Evolutionary conservation across 2,113 vertebrate genomes (phyloP), one percentile per base, ranked within the genome.

Genomic region (Tinamus guttatus): DNA sequence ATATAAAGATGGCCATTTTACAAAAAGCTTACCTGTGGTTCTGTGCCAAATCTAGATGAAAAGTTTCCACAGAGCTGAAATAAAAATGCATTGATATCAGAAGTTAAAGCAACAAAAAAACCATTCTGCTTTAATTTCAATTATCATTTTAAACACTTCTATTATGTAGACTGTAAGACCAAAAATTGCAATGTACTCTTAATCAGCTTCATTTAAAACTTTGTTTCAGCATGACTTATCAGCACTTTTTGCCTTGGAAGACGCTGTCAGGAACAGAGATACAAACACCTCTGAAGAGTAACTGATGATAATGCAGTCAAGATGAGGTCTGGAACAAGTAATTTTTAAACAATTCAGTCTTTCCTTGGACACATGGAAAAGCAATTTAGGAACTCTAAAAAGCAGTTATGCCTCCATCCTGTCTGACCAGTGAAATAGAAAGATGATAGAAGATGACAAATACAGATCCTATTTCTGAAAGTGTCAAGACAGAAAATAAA

Each of bases 1-100:
- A 47, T 6, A 32, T 24, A 81, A 90, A 87, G 16, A 70, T 5
- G 49, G 68, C 10, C 18, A 80, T 14, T 83, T 47, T 34, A 38
- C 36, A 67, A 14, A 65, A 94, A 92, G 40, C 96, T 98, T 97
- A 98, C 98, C 98, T 98, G 34, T 97, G 94, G 87, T 98, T 98
- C 85, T 97, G 97, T 52, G 87, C 87, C 81, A 96, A 60, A 65
- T 96, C 97, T 41, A 95, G 84, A 41, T 94, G 88, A 24, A 85
- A 83, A 71, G 81, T 85, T 89, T 96, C 94, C 85, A 89, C 2
- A 14, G 97, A 96, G 89, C 98, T 98, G 97, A 85, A 98, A 98
- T 45, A 79, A 90, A 97, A 97, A 93, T 58, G 11, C 45, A 95
- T 18, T 51, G 91, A 69, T 83, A 92, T 97, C 60, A 95, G 87